Evolutionary conservation across 2,113 vertebrate species (phyloP), one percentile per base, ranked within the genome.

Genomic region (Nyctibius bracteatus): DNA sequence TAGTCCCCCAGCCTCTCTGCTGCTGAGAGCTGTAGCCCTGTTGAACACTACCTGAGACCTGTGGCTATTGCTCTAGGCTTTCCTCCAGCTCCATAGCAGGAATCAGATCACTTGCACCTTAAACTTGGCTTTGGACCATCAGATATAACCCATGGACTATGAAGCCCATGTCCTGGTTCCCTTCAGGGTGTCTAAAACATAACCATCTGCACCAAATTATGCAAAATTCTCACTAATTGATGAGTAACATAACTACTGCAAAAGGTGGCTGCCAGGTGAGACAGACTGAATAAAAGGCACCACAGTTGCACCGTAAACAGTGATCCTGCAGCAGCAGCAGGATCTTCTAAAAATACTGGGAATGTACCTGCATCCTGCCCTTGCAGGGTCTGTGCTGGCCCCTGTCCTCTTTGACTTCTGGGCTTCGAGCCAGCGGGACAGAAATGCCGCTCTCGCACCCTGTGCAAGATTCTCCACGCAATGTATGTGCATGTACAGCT

Each of bases 401-500:
- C 6, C 39, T 33, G 13, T 23, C 17, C 20, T 44, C 8, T 74
- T 35, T 59, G 46, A 13, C 14, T 75, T 43, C 39, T 54, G 44
- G 14, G 20, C 9, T 83, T 74, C 0, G 5, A 82, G 27, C 6
- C 9, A 63, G 30, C 1, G 0, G 35, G 41, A 39, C 10, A 65
- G 51, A 44, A 65, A 39, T 10, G 8, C 27, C 66, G n/a, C 51
- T 85, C 16, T 65, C 4, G 0, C 37, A 23, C 24, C 46, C 28
- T 51, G 39, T 39, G 35, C 14, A 28, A 44, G 31, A 3, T 22
- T 30, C 20, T 71, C 63, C 10, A 1, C 52, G 24, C 12, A 20
- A 20, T 1, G 0, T 28, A 20, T 8, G n/a, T 12, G 27, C 5
- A 0, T 5, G 44, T 8, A 24, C 44, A 39, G 18, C 17, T 12